Conservation (phyloP, 2,797 vertebrate species). For the Platalea minor region DNA sequence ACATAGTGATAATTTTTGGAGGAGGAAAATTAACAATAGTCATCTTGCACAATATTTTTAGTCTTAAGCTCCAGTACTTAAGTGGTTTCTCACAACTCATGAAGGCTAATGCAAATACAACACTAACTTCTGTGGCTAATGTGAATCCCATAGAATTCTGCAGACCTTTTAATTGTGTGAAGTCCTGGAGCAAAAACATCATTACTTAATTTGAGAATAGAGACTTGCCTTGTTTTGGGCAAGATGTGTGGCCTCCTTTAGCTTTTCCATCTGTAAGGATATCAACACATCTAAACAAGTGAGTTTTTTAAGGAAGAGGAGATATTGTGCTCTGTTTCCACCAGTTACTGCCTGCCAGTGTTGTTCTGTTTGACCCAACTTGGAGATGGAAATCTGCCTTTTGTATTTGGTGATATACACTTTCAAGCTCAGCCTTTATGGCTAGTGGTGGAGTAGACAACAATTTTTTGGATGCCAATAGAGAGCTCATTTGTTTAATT, state of each 20-base stretch:
- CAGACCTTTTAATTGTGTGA: not conserved
- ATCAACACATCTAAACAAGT: not conserved
- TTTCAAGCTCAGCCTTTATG: not conserved
- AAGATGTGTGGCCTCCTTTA: not conserved
- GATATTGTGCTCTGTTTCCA: accelerated
- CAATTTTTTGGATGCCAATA: not conserved
- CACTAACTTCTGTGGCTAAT: not conserved
- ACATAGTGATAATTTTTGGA: not conserved
- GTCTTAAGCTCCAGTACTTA: not conserved
- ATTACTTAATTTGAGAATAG: not conserved
- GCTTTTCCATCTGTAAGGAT: not conserved
- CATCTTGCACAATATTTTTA: not conserved
- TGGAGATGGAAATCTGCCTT: not conserved
- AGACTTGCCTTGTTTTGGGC: not conserved
- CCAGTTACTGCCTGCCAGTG: not conserved
- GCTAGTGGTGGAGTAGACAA: not conserved
- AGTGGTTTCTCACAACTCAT: not conserved
- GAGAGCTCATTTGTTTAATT: not conserved
- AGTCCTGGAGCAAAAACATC: not conserved
- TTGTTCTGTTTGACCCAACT: not conserved
- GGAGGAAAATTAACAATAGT: not conserved
- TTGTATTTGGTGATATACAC: not conserved
- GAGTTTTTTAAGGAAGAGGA: not conserved
- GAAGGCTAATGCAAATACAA: not conserved
- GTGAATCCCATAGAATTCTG: not conserved